Base-by-base conservation (phyloP, 1,140 invertebrate species). In the Dendrolimus kikuchii region DNA sequence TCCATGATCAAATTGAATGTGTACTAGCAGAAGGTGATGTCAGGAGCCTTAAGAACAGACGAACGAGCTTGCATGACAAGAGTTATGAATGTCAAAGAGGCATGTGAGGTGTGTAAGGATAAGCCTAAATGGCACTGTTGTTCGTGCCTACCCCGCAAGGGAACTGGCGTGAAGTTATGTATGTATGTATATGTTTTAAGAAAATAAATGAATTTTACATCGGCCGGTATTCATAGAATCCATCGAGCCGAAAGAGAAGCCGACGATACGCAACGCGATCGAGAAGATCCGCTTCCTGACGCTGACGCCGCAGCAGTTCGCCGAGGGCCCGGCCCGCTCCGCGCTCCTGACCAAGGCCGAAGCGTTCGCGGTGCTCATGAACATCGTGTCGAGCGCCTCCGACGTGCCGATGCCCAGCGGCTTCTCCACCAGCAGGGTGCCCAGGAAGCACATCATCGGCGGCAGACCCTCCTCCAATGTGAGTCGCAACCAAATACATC, bases 281-380 rank as follows among this genome's bases (percentile, higher is more conserved):
- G 74, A 77, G 46, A 78, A 80, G 59, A 75, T 82, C 48, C 87
- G 93, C 36, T 95, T 95, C 78, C 86, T 95, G 0, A 94, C 93
- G 0, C 79, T 96, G 60, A 92, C 90, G 0, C 91, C 93, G 2
- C 90, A 94, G 67, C 91, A 95, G 85, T 96, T 96, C 78, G 94
- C 94, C 2, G 92, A 92, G 64, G 93, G 93, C 0, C 92, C 93
- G 4, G 94, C 92, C 0, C 87, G 90, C 10, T 94, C 93, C 2
- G 87, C 89, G 38, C 77, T 96, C 3, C 86, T 96, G 7, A 90
- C 90, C 0, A 90, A 92, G 74, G 89, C 93, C 7, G 94, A 96
- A 75, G 91, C 92, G n/a, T 92, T 95, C 63, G 90, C 92, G 2
- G 91, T 96, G 46, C 84, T 95, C 0, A 94, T 95, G 90, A 95